Conservation (phyloP, 2,797 vertebrate species). For the Dendrocincla tyrannina region DNA sequence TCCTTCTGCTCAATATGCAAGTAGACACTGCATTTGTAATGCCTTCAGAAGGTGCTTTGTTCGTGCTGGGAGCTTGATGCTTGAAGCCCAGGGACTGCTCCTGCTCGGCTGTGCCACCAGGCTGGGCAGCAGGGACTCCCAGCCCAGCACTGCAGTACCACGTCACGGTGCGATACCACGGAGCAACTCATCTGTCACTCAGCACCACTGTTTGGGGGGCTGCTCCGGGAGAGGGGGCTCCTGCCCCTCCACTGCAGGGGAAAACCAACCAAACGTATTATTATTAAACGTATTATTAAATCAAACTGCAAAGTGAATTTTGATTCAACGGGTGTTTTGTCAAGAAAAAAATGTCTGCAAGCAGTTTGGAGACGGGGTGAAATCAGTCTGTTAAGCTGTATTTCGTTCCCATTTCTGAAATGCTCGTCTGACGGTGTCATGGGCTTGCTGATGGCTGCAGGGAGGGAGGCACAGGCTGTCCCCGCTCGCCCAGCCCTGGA, state of each 20-base stretch:
- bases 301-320: background rate
- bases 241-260: constrained; percentile 28
- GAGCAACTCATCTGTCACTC: background rate
- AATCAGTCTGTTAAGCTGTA: constrained; percentile 75
- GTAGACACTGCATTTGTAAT: background rate
- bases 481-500: background rate
- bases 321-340: constrained; percentile 64
- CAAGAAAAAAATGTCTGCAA: constrained; percentile 43
- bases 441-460: constrained; percentile 17
- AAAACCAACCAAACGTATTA: constrained; percentile 33
- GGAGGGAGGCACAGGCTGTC: background rate
- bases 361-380: constrained; percentile 60
- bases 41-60: background rate
- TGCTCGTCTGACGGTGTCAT: constrained; percentile 65
- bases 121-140: background rate
- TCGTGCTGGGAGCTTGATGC: background rate
- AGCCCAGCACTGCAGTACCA: background rate
- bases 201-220: background rate
- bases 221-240: background rate
- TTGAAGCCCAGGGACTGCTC: background rate
- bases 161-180: background rate
- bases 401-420: constrained; percentile 79
- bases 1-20: constrained; percentile 4
- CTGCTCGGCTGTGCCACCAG: background rate
- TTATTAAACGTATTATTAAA: constrained; percentile 27